phyloP scores from a whole-genome alignment of 2,888 invertebrate species.

The Thysanoteuthis rhombus region DNA sequence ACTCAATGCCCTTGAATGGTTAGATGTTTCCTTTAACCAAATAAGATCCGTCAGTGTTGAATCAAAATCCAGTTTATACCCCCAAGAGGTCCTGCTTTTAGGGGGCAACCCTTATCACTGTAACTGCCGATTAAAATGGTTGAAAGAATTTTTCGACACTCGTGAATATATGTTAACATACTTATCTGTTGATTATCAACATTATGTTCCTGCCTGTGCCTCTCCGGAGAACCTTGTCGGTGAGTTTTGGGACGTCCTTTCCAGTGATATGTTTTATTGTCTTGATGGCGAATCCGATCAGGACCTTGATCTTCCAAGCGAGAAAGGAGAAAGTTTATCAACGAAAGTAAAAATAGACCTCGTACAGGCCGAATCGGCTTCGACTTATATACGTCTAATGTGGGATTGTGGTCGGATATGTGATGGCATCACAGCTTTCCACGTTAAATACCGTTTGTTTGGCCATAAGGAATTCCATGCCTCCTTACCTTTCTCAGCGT shows the following conservation, averaged over 20 bases:
- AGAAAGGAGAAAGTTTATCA: background rate
- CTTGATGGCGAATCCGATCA: background rate
- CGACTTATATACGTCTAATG: background rate
- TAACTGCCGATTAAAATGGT: slow-evolving; percentile 44
- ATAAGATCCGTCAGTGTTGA: background rate
- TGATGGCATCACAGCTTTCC: background rate
- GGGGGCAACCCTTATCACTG: slow-evolving; percentile 46
- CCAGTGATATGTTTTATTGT: slow-evolving; percentile 46
- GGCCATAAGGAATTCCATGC: background rate
- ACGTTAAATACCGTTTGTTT: background rate
- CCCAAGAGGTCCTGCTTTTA: slow-evolving; percentile 43
- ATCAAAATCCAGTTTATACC: slow-evolving; percentile 36
- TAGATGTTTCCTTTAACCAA: background rate
- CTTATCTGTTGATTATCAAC: slow-evolving; percentile 36
- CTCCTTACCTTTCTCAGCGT: background rate
- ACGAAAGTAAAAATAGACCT: background rate
- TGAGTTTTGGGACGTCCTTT: slow-evolving; percentile 45
- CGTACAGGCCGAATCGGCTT: background rate
- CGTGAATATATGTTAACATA: slow-evolving; percentile 47
- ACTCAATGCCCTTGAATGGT: background rate
- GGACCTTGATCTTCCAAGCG: background rate
- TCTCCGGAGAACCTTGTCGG: slow-evolving; percentile 40
- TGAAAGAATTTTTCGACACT: slow-evolving; percentile 46
- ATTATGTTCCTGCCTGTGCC: slow-evolving; percentile 47
- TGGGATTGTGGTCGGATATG: background rate